These are phyloP conservation scores for Standfussiana lucernea DNA, from an alignment of 2,888 invertebrate species.

Conservation along the genomic window DNA sequence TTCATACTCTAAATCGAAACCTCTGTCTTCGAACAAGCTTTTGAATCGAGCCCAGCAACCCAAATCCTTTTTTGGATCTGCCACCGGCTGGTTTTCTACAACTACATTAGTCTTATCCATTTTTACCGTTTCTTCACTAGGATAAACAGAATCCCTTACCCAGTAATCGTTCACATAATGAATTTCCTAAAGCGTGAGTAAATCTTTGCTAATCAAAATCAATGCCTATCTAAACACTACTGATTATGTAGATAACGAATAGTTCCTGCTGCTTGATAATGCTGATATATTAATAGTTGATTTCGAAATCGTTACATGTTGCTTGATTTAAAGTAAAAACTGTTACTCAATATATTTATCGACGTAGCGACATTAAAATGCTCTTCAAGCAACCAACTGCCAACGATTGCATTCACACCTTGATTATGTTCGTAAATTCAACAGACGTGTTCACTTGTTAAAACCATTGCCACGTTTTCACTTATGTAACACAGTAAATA, in stretches of 20 bases:
- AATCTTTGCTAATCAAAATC: slow-evolving; percentile 62
- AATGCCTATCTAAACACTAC: slow-evolving; percentile 59
- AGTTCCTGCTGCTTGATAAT: slow-evolving; percentile 53
- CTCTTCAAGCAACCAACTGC: slow-evolving; percentile 29
- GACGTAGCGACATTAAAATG: slow-evolving; percentile 54
- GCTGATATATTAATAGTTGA: slow-evolving; percentile 41
- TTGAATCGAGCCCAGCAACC: slow-evolving; percentile 87
- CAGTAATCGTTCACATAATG: slow-evolving; percentile 52
- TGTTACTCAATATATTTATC: slow-evolving; percentile 49
- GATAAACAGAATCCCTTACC: slow-evolving; percentile 28
- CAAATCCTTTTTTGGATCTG: slow-evolving; percentile 53
- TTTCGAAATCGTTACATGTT: slow-evolving; percentile 52
- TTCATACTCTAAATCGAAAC: slow-evolving; percentile 87
- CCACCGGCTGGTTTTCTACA: slow-evolving; percentile 38
- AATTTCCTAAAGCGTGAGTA: slow-evolving; percentile 21
- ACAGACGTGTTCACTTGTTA: slow-evolving; percentile 43
- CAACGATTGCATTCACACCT: slow-evolving; percentile 35
- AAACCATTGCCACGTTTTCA: slow-evolving; percentile 32
- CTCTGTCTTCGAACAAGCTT: slow-evolving; percentile 85
- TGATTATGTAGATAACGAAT: slow-evolving; percentile 62
- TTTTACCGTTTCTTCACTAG: slow-evolving; percentile 7
- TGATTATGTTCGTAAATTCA: slow-evolving; percentile 47
- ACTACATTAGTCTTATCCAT: slow-evolving; percentile 67
- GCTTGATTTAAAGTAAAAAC: slow-evolving; percentile 35
- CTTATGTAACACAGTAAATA: slow-evolving; percentile 16